Conservation (phyloP, 2,113 vertebrate genomes). For the Notothenia rossii region DNA sequence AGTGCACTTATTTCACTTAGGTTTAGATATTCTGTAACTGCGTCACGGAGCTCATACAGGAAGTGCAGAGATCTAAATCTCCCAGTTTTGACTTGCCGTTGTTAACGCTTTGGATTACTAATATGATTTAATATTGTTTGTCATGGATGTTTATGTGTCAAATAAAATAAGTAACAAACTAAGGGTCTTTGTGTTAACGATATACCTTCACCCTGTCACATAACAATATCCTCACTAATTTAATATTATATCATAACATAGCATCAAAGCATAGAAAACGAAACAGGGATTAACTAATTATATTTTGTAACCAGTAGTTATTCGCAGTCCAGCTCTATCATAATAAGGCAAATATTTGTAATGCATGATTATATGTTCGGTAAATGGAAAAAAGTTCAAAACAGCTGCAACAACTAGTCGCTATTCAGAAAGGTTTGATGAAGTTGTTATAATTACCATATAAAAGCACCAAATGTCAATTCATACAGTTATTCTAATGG, state of each 20-base stretch:
- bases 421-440: not conserved
- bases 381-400: not conserved
- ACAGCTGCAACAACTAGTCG: not conserved
- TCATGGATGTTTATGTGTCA: conserved; percentile 45
- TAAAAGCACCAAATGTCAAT: too few species aligned
- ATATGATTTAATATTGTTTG: conserved; percentile 31
- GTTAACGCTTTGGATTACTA: conserved; percentile 39
- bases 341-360: too few species aligned
- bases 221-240: not conserved
- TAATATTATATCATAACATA: not conserved
- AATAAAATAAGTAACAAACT: conserved; percentile 52
- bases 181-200: not conserved
- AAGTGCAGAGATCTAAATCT: conserved; percentile 2
- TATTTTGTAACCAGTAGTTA: not conserved
- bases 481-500: not conserved
- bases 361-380: not conserved
- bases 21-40: conserved; percentile 50
- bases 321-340: not conserved
- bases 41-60: conserved; percentile 22
- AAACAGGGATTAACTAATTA: not conserved
- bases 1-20: conserved; percentile 72
- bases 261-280: not conserved
- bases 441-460: too few species aligned
- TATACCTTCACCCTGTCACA: not conserved
- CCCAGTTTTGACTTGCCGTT: conserved; percentile 4